Evolutionary conservation across 37 sponge, comb jelly and placozoan genomes (phyloP).

Genomic region (Crambe crambe): DNA sequence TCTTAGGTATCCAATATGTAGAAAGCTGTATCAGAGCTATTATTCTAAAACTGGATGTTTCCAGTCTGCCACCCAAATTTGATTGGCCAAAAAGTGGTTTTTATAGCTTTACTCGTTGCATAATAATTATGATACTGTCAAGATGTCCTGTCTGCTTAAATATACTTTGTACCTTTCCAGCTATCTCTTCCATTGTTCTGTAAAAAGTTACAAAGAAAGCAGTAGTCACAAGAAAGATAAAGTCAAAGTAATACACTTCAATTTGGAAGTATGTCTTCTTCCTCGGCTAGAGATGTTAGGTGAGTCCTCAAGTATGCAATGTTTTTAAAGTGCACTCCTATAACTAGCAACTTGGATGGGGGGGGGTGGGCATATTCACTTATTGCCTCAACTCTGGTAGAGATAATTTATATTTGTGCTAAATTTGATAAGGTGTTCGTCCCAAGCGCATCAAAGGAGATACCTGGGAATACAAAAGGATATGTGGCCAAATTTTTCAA

Average conservation of each 20-base stretch:
- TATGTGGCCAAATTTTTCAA: conserved; percentile 82
- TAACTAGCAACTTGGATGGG: no score
- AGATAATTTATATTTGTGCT: no score
- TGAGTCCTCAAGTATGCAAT: conserved; percentile 39
- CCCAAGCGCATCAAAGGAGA: conserved; percentile 91
- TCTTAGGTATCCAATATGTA: no score
- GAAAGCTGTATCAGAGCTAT: no score
- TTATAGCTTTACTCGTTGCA: no score
- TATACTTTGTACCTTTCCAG: not conserved
- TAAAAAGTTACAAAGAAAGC: conserved; percentile 37
- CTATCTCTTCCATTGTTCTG: conserved; percentile 21
- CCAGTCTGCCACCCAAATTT: no score
- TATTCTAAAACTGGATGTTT: no score
- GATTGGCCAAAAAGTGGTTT: no score
- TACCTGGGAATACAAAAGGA: conserved; percentile 82
- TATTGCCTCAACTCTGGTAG: no score
- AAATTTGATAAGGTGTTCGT: conserved; percentile 60
- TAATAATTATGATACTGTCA: no score
- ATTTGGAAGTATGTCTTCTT: conserved; percentile 87
- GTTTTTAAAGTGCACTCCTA: no score
- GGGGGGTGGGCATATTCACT: no score
- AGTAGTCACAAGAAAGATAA: conserved; percentile 15
- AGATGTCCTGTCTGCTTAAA: not conserved
- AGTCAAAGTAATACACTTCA: conserved; percentile 57
- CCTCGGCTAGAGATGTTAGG: conserved; percentile 83